A percentile compares a stretch with the other conserved stretches of the same genome.
Conservation (phyloP, 2,888 invertebrate species). For the Drosophila infuscata region DNA sequence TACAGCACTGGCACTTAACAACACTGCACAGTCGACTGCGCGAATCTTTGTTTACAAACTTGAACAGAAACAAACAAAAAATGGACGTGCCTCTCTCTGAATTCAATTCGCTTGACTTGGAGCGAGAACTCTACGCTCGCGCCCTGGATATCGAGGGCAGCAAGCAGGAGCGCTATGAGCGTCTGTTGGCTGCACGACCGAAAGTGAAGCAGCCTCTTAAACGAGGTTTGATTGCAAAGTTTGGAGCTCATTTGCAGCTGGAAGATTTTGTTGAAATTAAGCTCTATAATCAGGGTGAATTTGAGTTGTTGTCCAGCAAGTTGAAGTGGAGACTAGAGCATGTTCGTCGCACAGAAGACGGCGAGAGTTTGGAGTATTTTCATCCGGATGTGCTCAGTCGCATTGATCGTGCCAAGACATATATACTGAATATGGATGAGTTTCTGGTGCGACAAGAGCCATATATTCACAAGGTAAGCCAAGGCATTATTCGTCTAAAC, state of each 20-base stretch:
- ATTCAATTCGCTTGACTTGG: slow-evolving; percentile 42
- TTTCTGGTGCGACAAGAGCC: slow-evolving; percentile 49
- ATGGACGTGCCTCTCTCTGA: slow-evolving; percentile 50
- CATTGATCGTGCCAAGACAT: slow-evolving; percentile 37
- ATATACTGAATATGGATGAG: slow-evolving; percentile 49
- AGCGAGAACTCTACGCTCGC: slow-evolving; percentile 38
- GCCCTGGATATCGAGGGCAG: slow-evolving; percentile 21
- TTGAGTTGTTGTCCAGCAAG: slow-evolving; percentile 14
- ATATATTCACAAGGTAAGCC: slow-evolving; percentile 47
- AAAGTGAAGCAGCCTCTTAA: neutral
- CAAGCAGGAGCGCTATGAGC: slow-evolving; percentile 41
- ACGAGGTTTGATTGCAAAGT: slow-evolving; percentile 14
- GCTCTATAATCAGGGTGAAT: slow-evolving; percentile 19
- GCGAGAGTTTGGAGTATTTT: slow-evolving; percentile 40
- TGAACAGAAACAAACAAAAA: neutral
- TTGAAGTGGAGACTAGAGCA: slow-evolving; percentile 39
- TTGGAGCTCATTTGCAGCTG: slow-evolving; percentile 37
- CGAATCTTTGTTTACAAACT: slow-evolving; percentile 40
- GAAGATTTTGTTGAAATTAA: slow-evolving; percentile 43
- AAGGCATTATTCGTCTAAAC: too few relatives aligned
- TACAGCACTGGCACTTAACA: neutral
- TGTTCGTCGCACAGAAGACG: slow-evolving; percentile 38
- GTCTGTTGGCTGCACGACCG: slow-evolving; percentile 25
- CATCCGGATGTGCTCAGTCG: slow-evolving; percentile 32
- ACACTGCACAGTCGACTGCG: slow-evolving; percentile 10